A percentile compares a stretch with the other conserved stretches of the same genome.
Evolutionary conservation across 1,140 invertebrate genomes (phyloP).

Genomic region (Campoletis sonorensis): DNA sequence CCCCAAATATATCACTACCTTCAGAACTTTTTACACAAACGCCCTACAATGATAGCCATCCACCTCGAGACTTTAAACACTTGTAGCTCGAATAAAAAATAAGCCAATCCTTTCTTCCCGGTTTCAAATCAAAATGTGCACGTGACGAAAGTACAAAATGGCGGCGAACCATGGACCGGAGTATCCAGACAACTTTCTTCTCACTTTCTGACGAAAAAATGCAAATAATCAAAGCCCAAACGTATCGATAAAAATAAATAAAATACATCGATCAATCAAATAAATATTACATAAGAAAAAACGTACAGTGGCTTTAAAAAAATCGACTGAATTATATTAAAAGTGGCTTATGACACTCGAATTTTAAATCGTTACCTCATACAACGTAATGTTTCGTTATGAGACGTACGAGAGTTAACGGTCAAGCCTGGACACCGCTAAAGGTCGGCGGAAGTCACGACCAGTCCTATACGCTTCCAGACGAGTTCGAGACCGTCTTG

Average conservation of each 20-base stretch:
- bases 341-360: conserved; percentile 25
- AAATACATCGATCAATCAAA: neutral
- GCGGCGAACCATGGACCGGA: neutral
- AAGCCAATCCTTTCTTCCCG: no score
- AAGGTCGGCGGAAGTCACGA: conserved; percentile 64
- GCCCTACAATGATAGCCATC: no score
- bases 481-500: conserved; percentile 25
- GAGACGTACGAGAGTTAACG: conserved; percentile 55
- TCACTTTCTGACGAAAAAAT: neutral
- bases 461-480: conserved; percentile 37
- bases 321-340: neutral
- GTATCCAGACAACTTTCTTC: neutral
- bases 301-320: neutral
- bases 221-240: neutral
- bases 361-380: conserved; percentile 57
- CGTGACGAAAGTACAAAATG: no score
- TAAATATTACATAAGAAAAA: neutral
- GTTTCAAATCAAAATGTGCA: no score
- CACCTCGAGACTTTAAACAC: no score
- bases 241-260: neutral
- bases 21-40: neutral
- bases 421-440: conserved; percentile 59
- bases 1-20: neutral
- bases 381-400: conserved; percentile 32
- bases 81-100: no score